Percentiles rank a stretch among this genome's conserved stretches.
Evolutionary conservation across 2,888 invertebrate species (phyloP).

Genomic region (Coecobrya sp.): DNA sequence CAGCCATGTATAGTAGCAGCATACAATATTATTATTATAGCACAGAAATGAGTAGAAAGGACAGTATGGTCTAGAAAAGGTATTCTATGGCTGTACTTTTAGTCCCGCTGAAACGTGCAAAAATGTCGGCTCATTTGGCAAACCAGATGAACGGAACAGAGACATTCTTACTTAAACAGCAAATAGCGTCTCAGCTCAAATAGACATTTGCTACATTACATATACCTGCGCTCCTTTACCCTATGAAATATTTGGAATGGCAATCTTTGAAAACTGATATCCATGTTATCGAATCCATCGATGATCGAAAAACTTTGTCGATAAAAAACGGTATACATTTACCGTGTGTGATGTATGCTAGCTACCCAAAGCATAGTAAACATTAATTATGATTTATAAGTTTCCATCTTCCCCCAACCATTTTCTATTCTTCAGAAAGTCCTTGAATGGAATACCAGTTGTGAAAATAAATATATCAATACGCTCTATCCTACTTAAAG

Average conservation of each 20-base stretch:
- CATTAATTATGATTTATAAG: neutral
- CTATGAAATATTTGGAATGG: neutral
- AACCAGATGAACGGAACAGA: neutral
- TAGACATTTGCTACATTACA: neutral
- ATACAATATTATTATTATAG: neutral
- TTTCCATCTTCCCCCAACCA: neutral
- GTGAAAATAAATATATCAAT: neutral
- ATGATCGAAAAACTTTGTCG: neutral
- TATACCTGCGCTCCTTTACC: neutral
- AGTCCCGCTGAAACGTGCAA: neutral
- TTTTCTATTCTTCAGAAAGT: neutral
- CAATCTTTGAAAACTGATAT: neutral
- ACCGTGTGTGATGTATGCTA: neutral
- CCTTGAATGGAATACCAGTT: neutral
- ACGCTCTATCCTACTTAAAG: no score
- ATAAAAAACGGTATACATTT: neutral
- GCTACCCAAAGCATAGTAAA: neutral
- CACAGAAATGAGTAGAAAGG: neutral
- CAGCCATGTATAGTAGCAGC: neutral
- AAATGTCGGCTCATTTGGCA: conserved; percentile 1
- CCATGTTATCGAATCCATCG: neutral
- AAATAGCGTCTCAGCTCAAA: neutral
- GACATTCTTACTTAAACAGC: neutral
- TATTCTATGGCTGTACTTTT: neutral
- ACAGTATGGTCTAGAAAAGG: neutral